phyloP scores from a whole-genome alignment of 1,140 invertebrate genomes.

The Drosophila setifemur region DNA sequence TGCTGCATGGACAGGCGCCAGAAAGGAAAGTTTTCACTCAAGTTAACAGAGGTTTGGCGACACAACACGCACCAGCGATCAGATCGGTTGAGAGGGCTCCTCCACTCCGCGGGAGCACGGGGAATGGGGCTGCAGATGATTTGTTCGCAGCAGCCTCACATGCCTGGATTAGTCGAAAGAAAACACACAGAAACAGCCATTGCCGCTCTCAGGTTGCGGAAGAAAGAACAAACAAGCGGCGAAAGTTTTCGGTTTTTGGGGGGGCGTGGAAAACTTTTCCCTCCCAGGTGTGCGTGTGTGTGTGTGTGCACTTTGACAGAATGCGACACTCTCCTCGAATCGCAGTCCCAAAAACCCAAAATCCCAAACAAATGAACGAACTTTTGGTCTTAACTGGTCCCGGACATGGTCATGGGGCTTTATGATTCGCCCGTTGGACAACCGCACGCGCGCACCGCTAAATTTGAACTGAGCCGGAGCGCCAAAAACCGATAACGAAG shows the following conservation, averaged over 20 bases:
- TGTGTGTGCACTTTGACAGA: slow-evolving; percentile 12
- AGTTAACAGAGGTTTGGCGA: slow-evolving; percentile 1
- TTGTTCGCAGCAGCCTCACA: slow-evolving; percentile 21
- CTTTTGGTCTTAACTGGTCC: too few relatives aligned
- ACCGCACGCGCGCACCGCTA: slow-evolving; percentile 67
- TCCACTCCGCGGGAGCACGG: neutral
- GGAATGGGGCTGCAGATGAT: slow-evolving; percentile 8
- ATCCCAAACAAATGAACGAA: neutral
- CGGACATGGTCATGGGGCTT: too few relatives aligned
- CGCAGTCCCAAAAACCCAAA: slow-evolving; percentile 10
- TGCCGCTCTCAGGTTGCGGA: neutral
- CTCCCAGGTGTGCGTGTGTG: slow-evolving; percentile 2
- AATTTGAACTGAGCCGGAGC: slow-evolving; percentile 64
- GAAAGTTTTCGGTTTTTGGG: slow-evolving; percentile 12
- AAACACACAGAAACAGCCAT: neutral
- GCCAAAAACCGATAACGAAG: slow-evolving; percentile 38
- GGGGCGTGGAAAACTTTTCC: slow-evolving; percentile 2
- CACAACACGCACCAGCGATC: slow-evolving; percentile 19
- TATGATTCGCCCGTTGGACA: slow-evolving; percentile 18
- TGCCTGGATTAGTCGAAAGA: slow-evolving; percentile 18
- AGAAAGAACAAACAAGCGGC: slow-evolving; percentile 25
- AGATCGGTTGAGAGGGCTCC: slow-evolving; percentile 9
- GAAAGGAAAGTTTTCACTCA: slow-evolving; percentile 29
- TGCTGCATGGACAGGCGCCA: slow-evolving; percentile 14
- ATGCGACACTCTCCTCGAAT: slow-evolving; percentile 1